Conservation (phyloP, 2,888 invertebrate genomes). For the Rotaria socialis region DNA sequence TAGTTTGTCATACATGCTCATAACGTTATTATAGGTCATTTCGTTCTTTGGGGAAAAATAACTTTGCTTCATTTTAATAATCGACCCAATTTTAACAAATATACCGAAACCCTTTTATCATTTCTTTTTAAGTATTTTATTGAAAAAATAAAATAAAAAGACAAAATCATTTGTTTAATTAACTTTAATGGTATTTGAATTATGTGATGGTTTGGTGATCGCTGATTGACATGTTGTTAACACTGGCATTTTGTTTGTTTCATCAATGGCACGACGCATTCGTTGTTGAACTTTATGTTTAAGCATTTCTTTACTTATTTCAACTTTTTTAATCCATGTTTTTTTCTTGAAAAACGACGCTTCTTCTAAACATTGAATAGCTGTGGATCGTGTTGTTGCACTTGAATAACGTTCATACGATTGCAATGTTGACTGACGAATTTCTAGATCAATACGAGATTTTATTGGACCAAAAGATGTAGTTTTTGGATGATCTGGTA, state of each 20-base stretch:
- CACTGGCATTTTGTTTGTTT: background rate
- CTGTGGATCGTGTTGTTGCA: slow-evolving; percentile 1
- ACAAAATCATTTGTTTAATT: background rate
- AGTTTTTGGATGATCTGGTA: background rate
- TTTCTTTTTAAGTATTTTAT: background rate
- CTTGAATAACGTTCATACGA: background rate
- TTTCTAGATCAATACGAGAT: background rate
- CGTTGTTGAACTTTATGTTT: slow-evolving; percentile 33
- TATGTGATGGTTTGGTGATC: background rate
- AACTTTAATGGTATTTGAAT: background rate
- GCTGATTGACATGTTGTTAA: background rate
- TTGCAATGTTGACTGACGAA: background rate
- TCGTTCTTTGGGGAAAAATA: background rate
- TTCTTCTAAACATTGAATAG: slow-evolving; percentile 4
- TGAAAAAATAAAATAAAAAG: background rate
- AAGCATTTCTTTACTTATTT: slow-evolving; percentile 25
- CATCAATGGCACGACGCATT: background rate
- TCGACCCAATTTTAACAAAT: background rate
- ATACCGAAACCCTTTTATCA: background rate
- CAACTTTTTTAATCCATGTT: slow-evolving; percentile 16
- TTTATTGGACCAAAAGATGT: background rate
- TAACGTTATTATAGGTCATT: background rate
- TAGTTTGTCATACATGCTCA: slow-evolving; percentile 39
- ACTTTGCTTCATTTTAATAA: background rate
- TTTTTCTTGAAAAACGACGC: background rate